phyloP scores from a whole-genome alignment of 2,113 vertebrate species.

The Toxotes jaculatrix region DNA sequence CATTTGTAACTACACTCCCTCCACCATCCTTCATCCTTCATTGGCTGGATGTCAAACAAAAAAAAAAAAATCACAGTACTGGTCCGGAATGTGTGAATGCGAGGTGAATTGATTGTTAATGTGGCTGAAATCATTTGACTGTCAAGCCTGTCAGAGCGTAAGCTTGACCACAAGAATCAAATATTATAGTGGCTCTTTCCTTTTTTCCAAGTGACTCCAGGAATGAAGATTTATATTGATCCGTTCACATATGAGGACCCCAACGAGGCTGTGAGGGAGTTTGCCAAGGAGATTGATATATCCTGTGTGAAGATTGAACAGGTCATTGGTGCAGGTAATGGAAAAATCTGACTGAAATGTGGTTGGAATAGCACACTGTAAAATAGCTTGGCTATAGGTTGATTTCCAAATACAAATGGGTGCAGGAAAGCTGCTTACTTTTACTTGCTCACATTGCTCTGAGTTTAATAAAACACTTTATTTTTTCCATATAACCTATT shows the following conservation, averaged over 20 bases:
- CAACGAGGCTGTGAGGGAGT: constrained; percentile 97
- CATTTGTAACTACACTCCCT: constrained; percentile 42
- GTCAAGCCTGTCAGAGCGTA: background rate
- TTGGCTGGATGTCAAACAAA: constrained; percentile 16
- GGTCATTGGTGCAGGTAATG: constrained; percentile 98
- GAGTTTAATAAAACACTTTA: background rate
- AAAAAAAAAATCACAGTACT: constrained; percentile 21
- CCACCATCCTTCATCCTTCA: constrained; percentile 48
- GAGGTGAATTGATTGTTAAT: constrained; percentile 49
- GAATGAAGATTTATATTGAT: constrained; percentile 99
- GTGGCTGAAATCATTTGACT: constrained; percentile 34
- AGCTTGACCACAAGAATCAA: constrained; percentile 45
- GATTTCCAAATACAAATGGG: constrained; percentile 41
- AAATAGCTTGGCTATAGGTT: constrained; percentile 17
- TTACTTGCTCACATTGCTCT: background rate
- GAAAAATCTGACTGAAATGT: constrained; percentile 50
- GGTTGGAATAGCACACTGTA: constrained; percentile 30
- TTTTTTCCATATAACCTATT: background rate
- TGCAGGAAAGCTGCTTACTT: constrained; percentile 16
- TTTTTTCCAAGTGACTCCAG: constrained; percentile 94
- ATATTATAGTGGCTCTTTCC: constrained; percentile 74
- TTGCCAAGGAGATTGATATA: constrained; percentile 99
- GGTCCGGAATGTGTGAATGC: constrained; percentile 31
- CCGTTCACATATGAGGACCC: constrained; percentile 99
- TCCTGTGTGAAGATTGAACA: constrained; percentile 99